phyloP scores from a whole-genome alignment of 2,888 invertebrate genomes.

The Timema podura region DNA sequence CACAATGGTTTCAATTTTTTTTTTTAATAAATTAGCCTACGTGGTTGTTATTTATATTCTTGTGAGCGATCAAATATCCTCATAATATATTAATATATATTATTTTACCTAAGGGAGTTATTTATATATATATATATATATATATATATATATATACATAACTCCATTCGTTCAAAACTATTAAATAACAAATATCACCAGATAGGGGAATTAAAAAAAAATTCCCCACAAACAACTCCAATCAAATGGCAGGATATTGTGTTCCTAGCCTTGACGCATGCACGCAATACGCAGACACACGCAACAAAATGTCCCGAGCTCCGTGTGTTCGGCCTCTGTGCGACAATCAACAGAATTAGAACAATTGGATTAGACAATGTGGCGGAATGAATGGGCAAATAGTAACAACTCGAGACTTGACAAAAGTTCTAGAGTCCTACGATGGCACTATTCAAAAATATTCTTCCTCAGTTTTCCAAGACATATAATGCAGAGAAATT shows the following conservation, averaged over 20 bases:
- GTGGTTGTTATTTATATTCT: constrained; percentile 27
- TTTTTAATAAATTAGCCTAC: constrained; percentile 30
- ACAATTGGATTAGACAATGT: constrained; percentile 16
- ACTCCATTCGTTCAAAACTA: constrained; percentile 30
- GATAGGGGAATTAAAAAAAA: constrained; percentile 29
- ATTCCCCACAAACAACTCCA: constrained; percentile 29
- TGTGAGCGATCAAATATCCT: constrained; percentile 31
- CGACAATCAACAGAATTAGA: constrained; percentile 15
- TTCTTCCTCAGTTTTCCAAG: constrained; percentile 26
- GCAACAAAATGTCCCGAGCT: constrained; percentile 21
- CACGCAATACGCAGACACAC: constrained; percentile 24
- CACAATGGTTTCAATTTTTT: constrained; percentile 32
- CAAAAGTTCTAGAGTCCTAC: constrained; percentile 23
- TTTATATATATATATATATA: too few species aligned
- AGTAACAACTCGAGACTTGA: constrained; percentile 23
- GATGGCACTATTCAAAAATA: constrained; percentile 27
- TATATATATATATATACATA: too few species aligned
- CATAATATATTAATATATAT: constrained; percentile 29
- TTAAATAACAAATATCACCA: constrained; percentile 33
- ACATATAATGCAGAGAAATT: constrained; percentile 9
- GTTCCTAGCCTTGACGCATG: constrained; percentile 27
- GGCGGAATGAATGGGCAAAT: constrained; percentile 27
- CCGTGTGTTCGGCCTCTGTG: constrained; percentile 15
- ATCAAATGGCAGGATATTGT: constrained; percentile 25
- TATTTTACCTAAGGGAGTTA: constrained; percentile 31